These are phyloP conservation scores for Toxotes chatareus DNA, from an alignment of 2,113 vertebrate genomes.

Conservation along the genomic window DNA sequence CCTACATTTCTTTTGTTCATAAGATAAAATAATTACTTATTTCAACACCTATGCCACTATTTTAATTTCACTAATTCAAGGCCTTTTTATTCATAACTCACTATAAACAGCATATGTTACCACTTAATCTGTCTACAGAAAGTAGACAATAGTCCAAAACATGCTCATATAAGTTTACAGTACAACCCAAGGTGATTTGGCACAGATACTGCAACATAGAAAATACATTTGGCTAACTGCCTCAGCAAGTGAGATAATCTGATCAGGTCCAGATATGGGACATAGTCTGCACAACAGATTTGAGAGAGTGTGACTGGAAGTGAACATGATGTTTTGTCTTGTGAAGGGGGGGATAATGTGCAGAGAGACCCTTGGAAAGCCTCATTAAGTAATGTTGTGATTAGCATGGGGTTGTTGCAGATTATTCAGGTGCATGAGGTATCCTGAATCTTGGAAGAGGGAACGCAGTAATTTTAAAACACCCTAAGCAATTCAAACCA, in stretches of 20 bases:
- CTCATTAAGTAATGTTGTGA: background rate
- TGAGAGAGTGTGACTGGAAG: constrained; percentile 6
- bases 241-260: constrained; percentile 19
- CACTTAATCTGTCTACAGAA: background rate
- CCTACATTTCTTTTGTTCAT: background rate
- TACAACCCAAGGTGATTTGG: constrained; percentile 4
- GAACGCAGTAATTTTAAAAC: background rate
- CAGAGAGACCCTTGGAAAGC: background rate
- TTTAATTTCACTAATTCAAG: too few species aligned
- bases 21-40: background rate
- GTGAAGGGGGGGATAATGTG: background rate
- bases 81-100: background rate
- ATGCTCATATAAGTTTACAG: background rate
- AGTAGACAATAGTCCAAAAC: background rate
- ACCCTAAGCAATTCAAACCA: background rate
- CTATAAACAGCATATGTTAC: background rate
- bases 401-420: background rate
- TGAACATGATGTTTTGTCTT: constrained; percentile 9
- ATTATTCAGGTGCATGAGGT: background rate
- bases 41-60: background rate
- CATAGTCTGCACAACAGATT: constrained; percentile 4
- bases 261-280: constrained; percentile 18
- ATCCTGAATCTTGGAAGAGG: background rate
- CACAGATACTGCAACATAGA: background rate
- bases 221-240: background rate